phyloP scores from a whole-genome alignment of 2,888 invertebrate species.

The Alloplasta piceator region DNA sequence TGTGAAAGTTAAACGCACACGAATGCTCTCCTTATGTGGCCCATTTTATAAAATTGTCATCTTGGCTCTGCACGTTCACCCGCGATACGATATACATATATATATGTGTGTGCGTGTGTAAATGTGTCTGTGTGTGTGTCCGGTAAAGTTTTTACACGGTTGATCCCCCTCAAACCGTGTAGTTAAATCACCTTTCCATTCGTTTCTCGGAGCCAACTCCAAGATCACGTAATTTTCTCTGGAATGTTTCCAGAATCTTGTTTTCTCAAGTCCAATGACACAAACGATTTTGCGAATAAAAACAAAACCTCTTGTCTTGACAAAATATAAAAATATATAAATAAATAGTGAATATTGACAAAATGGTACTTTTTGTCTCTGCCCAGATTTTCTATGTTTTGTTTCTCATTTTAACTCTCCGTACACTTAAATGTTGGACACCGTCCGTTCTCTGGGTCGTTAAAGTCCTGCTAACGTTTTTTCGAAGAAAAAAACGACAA shows the following conservation, averaged over 20 bases:
- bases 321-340: too few species aligned
- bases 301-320: too few species aligned
- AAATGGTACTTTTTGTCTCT: too few species aligned
- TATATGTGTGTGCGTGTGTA: not conserved
- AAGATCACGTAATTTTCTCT: conserved; percentile 12
- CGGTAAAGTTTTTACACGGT: not conserved
- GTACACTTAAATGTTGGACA: too few species aligned
- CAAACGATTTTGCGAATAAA: not conserved
- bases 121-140: not conserved
- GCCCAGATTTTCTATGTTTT: too few species aligned
- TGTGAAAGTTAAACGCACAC: conserved; percentile 27
- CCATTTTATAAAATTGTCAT: conserved; percentile 25
- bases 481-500: too few species aligned
- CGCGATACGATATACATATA: too few species aligned
- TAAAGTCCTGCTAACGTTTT: too few species aligned
- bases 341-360: too few species aligned
- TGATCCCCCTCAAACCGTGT: not conserved
- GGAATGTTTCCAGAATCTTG: conserved; percentile 15
- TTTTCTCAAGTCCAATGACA: conserved; percentile 12
- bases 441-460: too few species aligned
- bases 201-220: not conserved
- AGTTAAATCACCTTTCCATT: not conserved
- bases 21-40: conserved; percentile 17
- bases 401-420: too few species aligned
- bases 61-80: not conserved